These are phyloP conservation scores for Prostheceraeus crozeri DNA, from an alignment of 2,888 invertebrate genomes.

Conservation along the genomic window DNA sequence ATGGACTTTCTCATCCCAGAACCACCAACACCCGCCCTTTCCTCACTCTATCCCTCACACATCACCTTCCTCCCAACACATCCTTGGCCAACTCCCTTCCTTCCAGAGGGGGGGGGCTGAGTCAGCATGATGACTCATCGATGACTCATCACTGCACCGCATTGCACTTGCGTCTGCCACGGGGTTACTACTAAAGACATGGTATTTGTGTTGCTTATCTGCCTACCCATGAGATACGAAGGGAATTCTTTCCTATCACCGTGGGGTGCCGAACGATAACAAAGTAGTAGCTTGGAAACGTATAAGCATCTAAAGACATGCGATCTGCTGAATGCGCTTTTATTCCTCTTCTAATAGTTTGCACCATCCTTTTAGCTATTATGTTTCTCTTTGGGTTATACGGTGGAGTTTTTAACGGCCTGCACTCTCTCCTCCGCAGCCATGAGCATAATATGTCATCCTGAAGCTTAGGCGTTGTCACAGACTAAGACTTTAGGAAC, in stretches of 20 bases:
- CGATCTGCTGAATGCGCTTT: constrained; percentile 23
- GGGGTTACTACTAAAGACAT: no score
- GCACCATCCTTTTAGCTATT: constrained; percentile 35
- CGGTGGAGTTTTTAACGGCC: constrained; percentile 35
- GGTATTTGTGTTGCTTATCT: constrained; percentile 30
- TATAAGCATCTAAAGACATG: constrained; percentile 36
- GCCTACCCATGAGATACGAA: constrained; percentile 34
- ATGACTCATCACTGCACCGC: no score
- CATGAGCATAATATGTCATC: constrained; percentile 26
- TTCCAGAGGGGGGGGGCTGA: no score
- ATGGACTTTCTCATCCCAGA: no score
- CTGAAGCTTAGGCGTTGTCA: constrained; percentile 23
- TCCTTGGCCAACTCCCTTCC: no score
- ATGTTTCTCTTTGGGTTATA: constrained; percentile 35
- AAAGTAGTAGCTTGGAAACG: constrained; percentile 34
- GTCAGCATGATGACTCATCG: no score
- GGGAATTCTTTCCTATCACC: constrained; percentile 32
- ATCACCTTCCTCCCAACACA: no score
- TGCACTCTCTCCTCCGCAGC: constrained; percentile 33
- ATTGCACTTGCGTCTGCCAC: no score
- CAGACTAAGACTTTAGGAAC: neutral
- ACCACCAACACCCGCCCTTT: no score
- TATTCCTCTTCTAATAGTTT: constrained; percentile 32
- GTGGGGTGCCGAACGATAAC: constrained; percentile 32
- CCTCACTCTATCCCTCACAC: no score